Evolutionary conservation across 2,113 vertebrate species (phyloP).

Genomic region (Myrmecophaga tridactyla): DNA sequence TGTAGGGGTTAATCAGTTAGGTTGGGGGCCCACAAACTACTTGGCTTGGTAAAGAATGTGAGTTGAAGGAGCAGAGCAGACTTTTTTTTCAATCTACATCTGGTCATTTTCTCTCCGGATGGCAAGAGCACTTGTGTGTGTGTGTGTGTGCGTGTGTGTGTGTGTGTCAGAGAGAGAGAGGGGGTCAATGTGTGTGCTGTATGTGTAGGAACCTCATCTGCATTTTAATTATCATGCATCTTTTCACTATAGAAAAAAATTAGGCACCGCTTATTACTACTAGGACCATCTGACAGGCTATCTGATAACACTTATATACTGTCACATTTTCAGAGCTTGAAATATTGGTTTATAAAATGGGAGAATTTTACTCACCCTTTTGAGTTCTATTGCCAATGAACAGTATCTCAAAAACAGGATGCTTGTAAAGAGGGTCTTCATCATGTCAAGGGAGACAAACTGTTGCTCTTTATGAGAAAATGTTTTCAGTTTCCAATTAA

Average conservation of each 20-base stretch:
- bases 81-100: not conserved
- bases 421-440: not conserved
- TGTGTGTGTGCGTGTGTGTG: not conserved
- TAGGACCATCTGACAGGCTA: not conserved
- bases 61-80: not conserved
- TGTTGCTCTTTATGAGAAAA: constrained; percentile 25
- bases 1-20: not conserved
- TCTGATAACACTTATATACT: not conserved
- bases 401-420: not conserved
- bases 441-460: not conserved
- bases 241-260: not conserved
- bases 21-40: not conserved
- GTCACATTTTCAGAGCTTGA: constrained; percentile 16
- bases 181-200: not conserved
- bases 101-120: not conserved
- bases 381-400: not conserved
- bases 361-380: not conserved
- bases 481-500: constrained; percentile 43
- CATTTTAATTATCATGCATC: not conserved
- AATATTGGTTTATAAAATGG: not conserved
- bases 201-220: not conserved
- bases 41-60: not conserved
- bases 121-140: not conserved
- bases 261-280: not conserved
- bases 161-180: too few relatives aligned